phyloP scores from a whole-genome alignment of 1,140 invertebrate species.

The Drosophila equinoxialis region DNA sequence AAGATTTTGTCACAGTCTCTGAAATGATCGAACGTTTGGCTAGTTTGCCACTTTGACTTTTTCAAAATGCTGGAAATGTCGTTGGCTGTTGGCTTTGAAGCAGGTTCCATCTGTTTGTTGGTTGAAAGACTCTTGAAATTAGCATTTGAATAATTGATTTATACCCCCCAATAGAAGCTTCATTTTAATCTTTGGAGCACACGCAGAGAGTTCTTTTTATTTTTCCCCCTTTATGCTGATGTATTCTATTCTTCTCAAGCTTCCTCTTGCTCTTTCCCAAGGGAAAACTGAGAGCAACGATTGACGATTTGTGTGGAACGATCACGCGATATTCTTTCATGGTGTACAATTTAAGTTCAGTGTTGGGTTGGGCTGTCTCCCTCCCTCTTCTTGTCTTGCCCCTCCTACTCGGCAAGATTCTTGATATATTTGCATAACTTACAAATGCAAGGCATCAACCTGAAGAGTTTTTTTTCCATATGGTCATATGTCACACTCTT shows the following conservation, averaged over 20 bases:
- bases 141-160: neutral
- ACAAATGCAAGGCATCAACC: constrained; percentile 7
- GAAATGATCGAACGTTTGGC: neutral
- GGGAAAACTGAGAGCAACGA: neutral
- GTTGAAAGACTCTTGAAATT: neutral
- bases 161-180: neutral
- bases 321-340: neutral
- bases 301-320: neutral
- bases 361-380: neutral
- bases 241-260: no score
- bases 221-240: neutral
- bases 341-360: neutral
- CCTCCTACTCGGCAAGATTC: neutral
- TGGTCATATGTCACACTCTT: neutral
- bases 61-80: neutral
- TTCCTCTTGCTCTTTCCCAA: neutral
- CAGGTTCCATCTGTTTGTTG: neutral
- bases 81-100: neutral
- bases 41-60: neutral
- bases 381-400: neutral
- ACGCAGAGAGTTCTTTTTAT: neutral
- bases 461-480: neutral
- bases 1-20: neutral
- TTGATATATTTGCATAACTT: neutral
- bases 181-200: neutral